Conservation (phyloP, 2,888 invertebrate species). For the Tryphoninae sp. region DNA sequence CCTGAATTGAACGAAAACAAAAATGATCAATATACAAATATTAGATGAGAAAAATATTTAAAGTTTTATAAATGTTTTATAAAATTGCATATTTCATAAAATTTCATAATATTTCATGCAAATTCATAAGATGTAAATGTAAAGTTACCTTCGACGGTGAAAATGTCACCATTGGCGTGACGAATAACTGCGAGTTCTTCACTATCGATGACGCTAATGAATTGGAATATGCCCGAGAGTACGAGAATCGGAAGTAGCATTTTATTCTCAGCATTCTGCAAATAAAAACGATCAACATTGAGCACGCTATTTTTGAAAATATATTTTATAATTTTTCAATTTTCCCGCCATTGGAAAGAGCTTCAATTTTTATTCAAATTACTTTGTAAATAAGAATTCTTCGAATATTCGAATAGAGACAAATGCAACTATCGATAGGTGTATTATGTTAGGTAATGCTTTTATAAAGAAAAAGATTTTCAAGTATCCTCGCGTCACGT, state of each 20-base stretch:
- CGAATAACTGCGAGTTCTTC: constrained; percentile 76
- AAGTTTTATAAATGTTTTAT: neutral
- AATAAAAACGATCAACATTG: constrained; percentile 62
- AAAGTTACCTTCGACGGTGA: constrained; percentile 76
- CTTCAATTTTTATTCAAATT: neutral
- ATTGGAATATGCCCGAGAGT: constrained; percentile 73
- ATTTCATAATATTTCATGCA: constrained; percentile 1
- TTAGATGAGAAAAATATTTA: neutral
- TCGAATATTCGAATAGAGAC: neutral
- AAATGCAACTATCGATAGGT: neutral
- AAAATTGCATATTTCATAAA: neutral
- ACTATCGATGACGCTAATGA: constrained; percentile 67
- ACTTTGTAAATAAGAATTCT: neutral
- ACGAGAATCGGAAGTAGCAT: constrained; percentile 77
- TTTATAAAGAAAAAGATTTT: neutral
- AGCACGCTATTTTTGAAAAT: neutral
- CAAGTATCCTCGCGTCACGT: constrained; percentile 4
- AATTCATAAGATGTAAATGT: constrained; percentile 6
- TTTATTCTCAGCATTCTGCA: constrained; percentile 79
- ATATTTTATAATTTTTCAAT: neutral
- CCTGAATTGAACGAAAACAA: constrained; percentile 67
- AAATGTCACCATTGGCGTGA: constrained; percentile 78
- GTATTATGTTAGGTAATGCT: neutral
- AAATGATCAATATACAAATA: neutral
- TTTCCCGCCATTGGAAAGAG: neutral